Evolutionary conservation across 1,140 invertebrate genomes (phyloP).

Genomic region (Drosophila subobscura): DNA sequence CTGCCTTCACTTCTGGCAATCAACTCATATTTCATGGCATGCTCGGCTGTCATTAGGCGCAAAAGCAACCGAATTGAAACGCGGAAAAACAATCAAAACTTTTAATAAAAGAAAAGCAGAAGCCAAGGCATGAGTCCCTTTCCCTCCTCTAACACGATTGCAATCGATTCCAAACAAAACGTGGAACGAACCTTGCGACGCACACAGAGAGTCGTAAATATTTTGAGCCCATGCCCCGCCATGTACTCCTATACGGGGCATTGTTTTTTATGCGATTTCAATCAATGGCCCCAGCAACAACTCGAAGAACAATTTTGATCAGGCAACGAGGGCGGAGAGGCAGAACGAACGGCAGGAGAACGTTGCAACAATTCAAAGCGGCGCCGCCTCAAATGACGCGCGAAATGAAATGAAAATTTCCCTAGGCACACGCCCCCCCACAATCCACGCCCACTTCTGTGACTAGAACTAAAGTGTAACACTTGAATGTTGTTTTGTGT

Average conservation of each 20-base stretch:
- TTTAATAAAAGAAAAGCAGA: slow-evolving; percentile 51
- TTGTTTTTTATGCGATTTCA: slow-evolving; percentile 78
- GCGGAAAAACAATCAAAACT: slow-evolving; percentile 76
- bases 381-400: slow-evolving; percentile 79
- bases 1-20: slow-evolving; percentile 42
- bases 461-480: slow-evolving; percentile 68
- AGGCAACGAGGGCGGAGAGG: neutral
- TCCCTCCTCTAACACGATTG: too few relatives aligned
- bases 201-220: slow-evolving; percentile 47
- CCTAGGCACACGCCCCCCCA: neutral
- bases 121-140: slow-evolving; percentile 1
- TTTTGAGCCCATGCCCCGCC: slow-evolving; percentile 24
- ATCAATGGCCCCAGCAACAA: slow-evolving; percentile 58
- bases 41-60: slow-evolving; percentile 66
- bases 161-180: slow-evolving; percentile 1
- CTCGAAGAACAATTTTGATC: slow-evolving; percentile 34
- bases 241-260: slow-evolving; percentile 13
- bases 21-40: slow-evolving; percentile 80
- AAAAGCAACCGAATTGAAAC: slow-evolving; percentile 60
- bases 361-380: slow-evolving; percentile 69
- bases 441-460: neutral
- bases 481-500: slow-evolving; percentile 78
- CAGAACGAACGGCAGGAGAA: neutral
- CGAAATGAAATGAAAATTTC: slow-evolving; percentile 78
- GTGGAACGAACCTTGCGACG: slow-evolving; percentile 29